These are phyloP conservation scores for Lasioglossum malachurum DNA, from an alignment of 2,888 invertebrate species.

Conservation along the genomic window DNA sequence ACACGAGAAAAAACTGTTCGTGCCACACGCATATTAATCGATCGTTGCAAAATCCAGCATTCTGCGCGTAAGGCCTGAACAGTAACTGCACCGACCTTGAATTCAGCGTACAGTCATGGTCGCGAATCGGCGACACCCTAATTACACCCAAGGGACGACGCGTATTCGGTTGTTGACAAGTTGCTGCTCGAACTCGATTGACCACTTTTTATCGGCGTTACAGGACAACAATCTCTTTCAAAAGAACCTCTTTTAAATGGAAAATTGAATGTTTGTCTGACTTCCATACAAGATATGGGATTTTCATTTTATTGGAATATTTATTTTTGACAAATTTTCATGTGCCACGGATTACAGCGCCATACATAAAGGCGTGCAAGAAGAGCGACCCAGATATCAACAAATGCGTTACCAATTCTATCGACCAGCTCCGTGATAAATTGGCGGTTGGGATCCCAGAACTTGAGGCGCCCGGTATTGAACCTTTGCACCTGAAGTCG, in stretches of 20 bases:
- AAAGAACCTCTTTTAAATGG: too few species aligned
- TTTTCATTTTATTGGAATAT: too few species aligned
- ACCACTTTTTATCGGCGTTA: not conserved
- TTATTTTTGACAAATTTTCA: not conserved
- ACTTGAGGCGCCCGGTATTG: constrained; percentile 89
- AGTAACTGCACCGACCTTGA: not conserved
- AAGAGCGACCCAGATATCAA: constrained; percentile 88
- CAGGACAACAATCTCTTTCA: not conserved
- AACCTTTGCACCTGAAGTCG: constrained; percentile 88
- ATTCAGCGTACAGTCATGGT: not conserved
- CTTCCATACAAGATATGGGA: too few species aligned
- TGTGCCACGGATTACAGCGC: constrained; percentile 85
- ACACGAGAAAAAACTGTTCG: not conserved
- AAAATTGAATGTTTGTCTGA: too few species aligned
- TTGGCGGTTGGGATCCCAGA: constrained; percentile 89
- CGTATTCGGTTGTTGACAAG: not conserved
- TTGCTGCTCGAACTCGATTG: not conserved
- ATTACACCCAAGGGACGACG: not conserved
- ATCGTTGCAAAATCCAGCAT: not conserved
- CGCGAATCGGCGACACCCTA: not conserved
- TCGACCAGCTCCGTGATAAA: constrained; percentile 87
- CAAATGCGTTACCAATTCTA: constrained; percentile 88
- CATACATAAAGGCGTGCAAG: constrained; percentile 89
- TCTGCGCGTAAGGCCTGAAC: not conserved
- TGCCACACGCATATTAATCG: not conserved